A percentile compares a stretch with the other conserved stretches of the same genome.
These are phyloP conservation scores for Notolepis coatsorum DNA, from an alignment of 2,797 vertebrate genomes.

Conservation along the genomic window DNA sequence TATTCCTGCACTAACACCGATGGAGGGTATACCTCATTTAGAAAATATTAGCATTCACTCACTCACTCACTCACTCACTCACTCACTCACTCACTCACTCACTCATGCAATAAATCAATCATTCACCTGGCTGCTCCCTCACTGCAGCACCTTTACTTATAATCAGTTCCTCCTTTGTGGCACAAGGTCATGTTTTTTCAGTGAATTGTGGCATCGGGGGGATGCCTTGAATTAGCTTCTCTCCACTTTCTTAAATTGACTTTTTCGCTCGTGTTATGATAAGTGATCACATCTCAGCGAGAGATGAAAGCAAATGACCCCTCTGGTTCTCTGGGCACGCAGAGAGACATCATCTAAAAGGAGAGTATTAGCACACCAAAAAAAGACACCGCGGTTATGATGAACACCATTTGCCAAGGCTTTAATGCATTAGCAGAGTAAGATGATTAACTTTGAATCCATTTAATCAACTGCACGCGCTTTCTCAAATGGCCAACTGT, in stretches of 20 bases:
- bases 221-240: conserved; percentile 53
- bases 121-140: conserved; percentile 46
- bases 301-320: conserved; percentile 69
- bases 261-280: conserved; percentile 55
- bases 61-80: conserved; percentile 13
- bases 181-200: conserved; percentile 71
- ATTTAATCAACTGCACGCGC: conserved; percentile 74
- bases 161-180: conserved; percentile 30
- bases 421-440: conserved; percentile 74
- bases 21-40: conserved; percentile 52
- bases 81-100: conserved; percentile 33
- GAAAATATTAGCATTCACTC: background rate
- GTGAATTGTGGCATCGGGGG: conserved; percentile 52
- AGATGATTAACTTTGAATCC: conserved; percentile 81
- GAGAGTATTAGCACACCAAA: conserved; percentile 71
- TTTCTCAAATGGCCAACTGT: conserved; percentile 67
- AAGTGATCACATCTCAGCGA: conserved; percentile 62
- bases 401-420: conserved; percentile 74
- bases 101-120: conserved; percentile 44
- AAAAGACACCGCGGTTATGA: conserved; percentile 69
- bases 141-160: conserved; percentile 51
- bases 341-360: conserved; percentile 73
- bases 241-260: conserved; percentile 67
- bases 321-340: conserved; percentile 53
- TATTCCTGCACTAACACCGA: conserved; percentile 69